phyloP scores from a whole-genome alignment of 2,113 vertebrate species.

The Petroica traversi region DNA sequence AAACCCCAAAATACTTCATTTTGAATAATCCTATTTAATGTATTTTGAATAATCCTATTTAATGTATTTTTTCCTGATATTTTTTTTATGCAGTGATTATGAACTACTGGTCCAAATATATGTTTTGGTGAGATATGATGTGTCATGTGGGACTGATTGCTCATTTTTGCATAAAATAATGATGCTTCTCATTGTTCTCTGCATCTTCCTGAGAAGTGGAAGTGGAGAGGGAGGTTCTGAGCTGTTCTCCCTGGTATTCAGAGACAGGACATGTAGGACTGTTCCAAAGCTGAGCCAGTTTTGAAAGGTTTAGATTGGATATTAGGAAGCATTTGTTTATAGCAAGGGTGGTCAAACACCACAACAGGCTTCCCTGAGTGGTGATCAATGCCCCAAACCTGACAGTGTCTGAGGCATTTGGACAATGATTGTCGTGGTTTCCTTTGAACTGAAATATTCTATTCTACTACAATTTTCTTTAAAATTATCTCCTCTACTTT shows the following conservation, averaged over 20 bases:
- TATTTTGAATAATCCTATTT: not conserved
- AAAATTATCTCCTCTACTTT: not conserved
- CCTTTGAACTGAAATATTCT: not conserved
- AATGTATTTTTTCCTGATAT: not conserved
- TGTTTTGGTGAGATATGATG: not conserved
- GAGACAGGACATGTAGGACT: not conserved
- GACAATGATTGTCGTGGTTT: not conserved
- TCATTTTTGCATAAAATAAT: not conserved
- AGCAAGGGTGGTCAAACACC: not conserved
- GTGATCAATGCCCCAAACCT: rapidly evolving
- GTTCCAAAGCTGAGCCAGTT: not conserved
- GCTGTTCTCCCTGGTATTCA: not conserved
- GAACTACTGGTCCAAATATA: not conserved
- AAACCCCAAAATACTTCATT: not conserved
- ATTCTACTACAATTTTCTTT: not conserved
- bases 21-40: not conserved
- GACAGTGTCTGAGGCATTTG: not conserved
- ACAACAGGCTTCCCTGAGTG: not conserved
- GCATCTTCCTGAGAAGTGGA: not conserved
- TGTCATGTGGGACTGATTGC: not conserved
- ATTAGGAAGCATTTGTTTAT: not conserved
- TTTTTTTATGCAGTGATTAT: not conserved
- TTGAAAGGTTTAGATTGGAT: not conserved
- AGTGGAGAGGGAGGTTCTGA: not conserved
- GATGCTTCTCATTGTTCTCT: not conserved